Percentiles rank a stretch among this genome's conserved stretches.
These are phyloP conservation scores for Drosophila lacertosa DNA, from an alignment of 1,140 invertebrate species.

Conservation along the genomic window DNA sequence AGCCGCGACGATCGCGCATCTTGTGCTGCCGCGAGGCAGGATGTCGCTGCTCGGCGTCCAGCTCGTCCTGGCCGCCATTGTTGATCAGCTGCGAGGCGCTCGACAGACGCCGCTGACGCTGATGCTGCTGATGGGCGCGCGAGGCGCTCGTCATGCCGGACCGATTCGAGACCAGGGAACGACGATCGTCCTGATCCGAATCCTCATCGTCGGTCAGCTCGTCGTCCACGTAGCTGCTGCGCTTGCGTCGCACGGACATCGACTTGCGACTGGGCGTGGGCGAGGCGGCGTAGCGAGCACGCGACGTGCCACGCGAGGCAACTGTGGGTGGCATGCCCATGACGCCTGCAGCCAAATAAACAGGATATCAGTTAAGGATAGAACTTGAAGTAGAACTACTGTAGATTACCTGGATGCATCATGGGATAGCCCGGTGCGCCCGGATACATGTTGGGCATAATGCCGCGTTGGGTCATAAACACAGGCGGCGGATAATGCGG, in stretches of 20 bases:
- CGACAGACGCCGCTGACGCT: conserved; percentile 65
- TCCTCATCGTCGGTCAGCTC: conserved; percentile 85
- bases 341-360: conserved; percentile 45
- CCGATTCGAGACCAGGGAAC: conserved; percentile 84
- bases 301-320: conserved; percentile 84
- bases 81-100: conserved; percentile 77
- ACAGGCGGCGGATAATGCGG: conserved; percentile 84
- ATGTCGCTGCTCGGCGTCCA: conserved; percentile 52
- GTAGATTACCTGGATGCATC: conserved; percentile 70
- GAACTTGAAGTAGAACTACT: not conserved
- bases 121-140: conserved; percentile 54
- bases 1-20: conserved; percentile 63
- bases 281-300: conserved; percentile 85
- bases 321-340: conserved; percentile 72
- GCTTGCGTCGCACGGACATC: conserved; percentile 83
- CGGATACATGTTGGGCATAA: conserved; percentile 79
- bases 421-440: conserved; percentile 66
- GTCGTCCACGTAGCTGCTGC: conserved; percentile 84
- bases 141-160: conserved; percentile 74
- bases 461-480: conserved; percentile 78
- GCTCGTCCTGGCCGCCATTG: conserved; percentile 65
- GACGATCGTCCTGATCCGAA: conserved; percentile 85
- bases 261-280: conserved; percentile 89
- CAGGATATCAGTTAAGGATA: not conserved
- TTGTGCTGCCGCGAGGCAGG: conserved; percentile 37